Base-by-base conservation (phyloP, 92 coral and sea anemone species). In the Isaurus tuberculatus region DNA sequence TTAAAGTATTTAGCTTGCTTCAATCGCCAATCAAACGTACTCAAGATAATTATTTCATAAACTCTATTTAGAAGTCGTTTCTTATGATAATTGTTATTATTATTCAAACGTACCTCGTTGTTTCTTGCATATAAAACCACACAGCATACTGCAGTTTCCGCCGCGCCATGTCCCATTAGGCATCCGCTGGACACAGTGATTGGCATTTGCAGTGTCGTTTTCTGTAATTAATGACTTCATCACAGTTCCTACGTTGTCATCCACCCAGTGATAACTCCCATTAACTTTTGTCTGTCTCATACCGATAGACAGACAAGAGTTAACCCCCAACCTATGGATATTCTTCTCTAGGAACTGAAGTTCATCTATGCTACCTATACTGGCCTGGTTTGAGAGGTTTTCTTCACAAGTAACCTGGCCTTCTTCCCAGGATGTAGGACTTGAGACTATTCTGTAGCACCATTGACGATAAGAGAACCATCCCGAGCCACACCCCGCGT, bases 61-160 rank as follows among this genome's bases (percentile, higher is more conserved):
- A n/a, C n/a, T n/a, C n/a, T n/a, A n/a, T n/a, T n/a, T n/a, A n/a
- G n/a, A n/a, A n/a, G n/a, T n/a, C n/a, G n/a, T n/a, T n/a, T n/a
- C n/a, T n/a, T n/a, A 13, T 53, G n/a, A 53, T 53, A 20, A 11
- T 53, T 14, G 1, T 31, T 22, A 30, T 19, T 14, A 67, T 14
- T 19, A 67, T 15, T 7, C 26, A 15, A 20, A 1, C 60, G 49
- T 75, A 89, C 92, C 78, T 86, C 92, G 74, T 5, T 68, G 49
- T 80, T 32, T 80, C 70, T 89, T 89, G 61, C 92, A 89, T 43
- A 89, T 70, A 31, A 70, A 86, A 15, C 89, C 90, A 74, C 92
- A 89, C 36, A 40, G 37, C 80, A 16, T 33, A 64, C 64, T 67
- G 73, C 92, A 89, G 34, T 71, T 89, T 36, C 79, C 57, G 7